These are phyloP conservation scores for Manacus vitellinus DNA, from an alignment of 2,113 vertebrate genomes.

Conservation along the genomic window DNA sequence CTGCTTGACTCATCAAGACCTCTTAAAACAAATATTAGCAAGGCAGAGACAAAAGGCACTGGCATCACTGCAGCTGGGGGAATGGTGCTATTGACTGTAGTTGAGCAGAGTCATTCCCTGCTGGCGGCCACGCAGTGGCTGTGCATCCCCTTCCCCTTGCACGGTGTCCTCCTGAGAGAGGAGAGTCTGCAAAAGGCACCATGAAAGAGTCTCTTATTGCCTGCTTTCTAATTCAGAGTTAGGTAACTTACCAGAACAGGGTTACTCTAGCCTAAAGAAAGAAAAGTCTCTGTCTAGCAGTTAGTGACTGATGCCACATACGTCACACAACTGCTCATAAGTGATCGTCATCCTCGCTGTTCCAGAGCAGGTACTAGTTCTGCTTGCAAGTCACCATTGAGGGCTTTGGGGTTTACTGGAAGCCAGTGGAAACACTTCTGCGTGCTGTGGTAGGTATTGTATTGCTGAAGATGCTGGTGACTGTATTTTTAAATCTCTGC, in stretches of 20 bases:
- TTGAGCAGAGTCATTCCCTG: fast-evolving
- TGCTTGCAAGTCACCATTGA: background rate
- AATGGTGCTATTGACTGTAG: background rate
- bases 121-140: fast-evolving
- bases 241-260: background rate
- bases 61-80: fast-evolving
- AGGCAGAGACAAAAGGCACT: background rate
- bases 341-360: fast-evolving
- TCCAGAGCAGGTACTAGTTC: background rate
- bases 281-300: background rate
- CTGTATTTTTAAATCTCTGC: background rate
- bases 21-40: background rate
- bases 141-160: background rate
- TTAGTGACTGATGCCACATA: background rate
- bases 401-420: background rate
- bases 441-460: background rate
- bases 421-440: background rate
- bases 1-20: background rate
- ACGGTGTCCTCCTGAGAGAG: fast-evolving
- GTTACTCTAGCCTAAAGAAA: background rate
- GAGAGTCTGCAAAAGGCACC: background rate
- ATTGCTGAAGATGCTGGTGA: background rate
- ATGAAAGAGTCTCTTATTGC: background rate
- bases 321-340: background rate
- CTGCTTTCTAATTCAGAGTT: background rate